Evolutionary conservation across 2,888 invertebrate species (phyloP).

Genomic region (Leptarthrus brevirostris): DNA sequence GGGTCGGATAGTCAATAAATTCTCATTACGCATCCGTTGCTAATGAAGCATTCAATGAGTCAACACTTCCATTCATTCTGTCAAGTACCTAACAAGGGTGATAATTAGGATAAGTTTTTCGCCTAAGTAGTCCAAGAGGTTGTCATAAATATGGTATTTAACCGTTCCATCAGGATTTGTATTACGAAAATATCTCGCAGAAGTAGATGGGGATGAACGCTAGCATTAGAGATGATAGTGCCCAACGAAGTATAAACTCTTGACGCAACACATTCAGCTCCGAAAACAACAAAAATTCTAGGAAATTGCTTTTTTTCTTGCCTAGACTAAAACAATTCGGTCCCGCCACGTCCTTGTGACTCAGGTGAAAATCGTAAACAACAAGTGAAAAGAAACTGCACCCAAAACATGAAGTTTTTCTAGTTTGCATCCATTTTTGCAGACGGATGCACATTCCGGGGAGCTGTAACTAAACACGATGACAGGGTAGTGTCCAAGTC

Average conservation of each 20-base stretch:
- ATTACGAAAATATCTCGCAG: background rate
- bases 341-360: background rate
- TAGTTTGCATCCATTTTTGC: conserved; percentile 2
- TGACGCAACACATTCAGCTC: no score
- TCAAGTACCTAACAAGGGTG: conserved; percentile 6
- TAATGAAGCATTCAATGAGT: conserved; percentile 48
- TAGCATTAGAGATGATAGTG: no score
- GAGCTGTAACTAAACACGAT: conserved; percentile 16
- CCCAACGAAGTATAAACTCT: no score
- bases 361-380: conserved; percentile 37
- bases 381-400: background rate
- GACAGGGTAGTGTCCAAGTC: background rate
- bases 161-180: background rate
- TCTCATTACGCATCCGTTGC: conserved; percentile 3
- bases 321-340: background rate
- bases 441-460: conserved; percentile 20
- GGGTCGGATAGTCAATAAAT: background rate
- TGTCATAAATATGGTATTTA: background rate
- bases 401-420: conserved; percentile 23
- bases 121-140: background rate
- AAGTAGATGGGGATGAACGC: no score
- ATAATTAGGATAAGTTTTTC: conserved; percentile 37
- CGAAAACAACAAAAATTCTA: background rate
- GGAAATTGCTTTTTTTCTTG: conserved; percentile 2
- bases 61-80: conserved; percentile 42